Conservation (phyloP, 2,888 invertebrate species). For the Troilus luridus region DNA sequence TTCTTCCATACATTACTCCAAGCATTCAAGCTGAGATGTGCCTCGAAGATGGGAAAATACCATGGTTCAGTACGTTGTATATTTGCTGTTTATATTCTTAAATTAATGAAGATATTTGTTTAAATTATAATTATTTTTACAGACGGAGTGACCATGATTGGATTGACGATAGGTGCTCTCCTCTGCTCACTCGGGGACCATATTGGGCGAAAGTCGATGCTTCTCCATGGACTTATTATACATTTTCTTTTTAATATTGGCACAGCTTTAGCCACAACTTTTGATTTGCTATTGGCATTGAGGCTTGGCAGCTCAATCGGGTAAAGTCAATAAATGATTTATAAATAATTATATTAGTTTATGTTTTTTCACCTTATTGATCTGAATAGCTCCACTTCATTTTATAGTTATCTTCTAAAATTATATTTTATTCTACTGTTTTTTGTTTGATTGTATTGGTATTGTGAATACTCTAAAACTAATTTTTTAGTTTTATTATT, state of each 20-base stretch:
- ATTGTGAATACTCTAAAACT: too few species aligned
- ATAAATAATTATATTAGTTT: too few species aligned
- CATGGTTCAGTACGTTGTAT: conserved; percentile 60
- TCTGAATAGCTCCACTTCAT: too few species aligned
- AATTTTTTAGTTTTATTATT: too few species aligned
- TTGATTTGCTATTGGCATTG: conserved; percentile 58
- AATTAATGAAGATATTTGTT: background rate
- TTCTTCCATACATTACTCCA: conserved; percentile 60
- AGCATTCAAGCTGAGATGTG: conserved; percentile 63
- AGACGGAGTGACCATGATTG: conserved; percentile 61
- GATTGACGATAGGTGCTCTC: conserved; percentile 59
- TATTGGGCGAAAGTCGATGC: conserved; percentile 60
- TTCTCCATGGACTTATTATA: conserved; percentile 58
- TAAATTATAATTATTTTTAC: background rate
- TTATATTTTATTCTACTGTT: too few species aligned
- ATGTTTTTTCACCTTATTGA: too few species aligned
- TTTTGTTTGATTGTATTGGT: too few species aligned
- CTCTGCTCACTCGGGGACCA: conserved; percentile 62
- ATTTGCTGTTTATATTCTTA: background rate
- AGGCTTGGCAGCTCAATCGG: conserved; percentile 59
- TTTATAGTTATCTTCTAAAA: too few species aligned
- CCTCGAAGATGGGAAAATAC: conserved; percentile 59
- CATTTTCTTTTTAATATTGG: conserved; percentile 59
- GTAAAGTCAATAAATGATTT: conserved; percentile 12
- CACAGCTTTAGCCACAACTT: conserved; percentile 56